Evolutionary conservation across 1,140 invertebrate species (phyloP).

Genomic region (Epicauta chinensis): DNA sequence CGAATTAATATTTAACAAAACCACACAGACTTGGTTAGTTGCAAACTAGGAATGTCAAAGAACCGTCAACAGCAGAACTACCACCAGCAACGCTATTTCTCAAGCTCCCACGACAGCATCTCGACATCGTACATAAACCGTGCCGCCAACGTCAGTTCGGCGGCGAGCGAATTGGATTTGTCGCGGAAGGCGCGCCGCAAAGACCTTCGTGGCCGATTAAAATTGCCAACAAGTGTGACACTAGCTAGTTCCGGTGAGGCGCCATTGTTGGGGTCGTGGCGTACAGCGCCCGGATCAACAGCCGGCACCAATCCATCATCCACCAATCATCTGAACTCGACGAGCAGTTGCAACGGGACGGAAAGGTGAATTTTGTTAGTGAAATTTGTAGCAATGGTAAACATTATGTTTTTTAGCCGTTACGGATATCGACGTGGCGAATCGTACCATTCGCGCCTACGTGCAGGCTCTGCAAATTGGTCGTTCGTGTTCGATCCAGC

Average conservation of each 20-base stretch:
- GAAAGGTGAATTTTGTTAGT: conserved; percentile 49
- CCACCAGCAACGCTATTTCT: conserved; percentile 51
- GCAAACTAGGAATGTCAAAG: conserved; percentile 56
- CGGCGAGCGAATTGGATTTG: conserved; percentile 67
- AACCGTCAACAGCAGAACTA: conserved; percentile 36
- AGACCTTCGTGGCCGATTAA: conserved; percentile 59
- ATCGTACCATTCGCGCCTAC: conserved; percentile 43
- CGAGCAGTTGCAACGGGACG: conserved; percentile 57
- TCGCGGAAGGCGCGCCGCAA: conserved; percentile 58
- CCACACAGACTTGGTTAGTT: conserved; percentile 56
- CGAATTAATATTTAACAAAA: no score
- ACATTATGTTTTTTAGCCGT: conserved; percentile 35
- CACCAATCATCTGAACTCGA: conserved; percentile 57
- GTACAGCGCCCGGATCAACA: conserved; percentile 54
- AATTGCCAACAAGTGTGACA: conserved; percentile 50
- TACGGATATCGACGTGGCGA: conserved; percentile 44
- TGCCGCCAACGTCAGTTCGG: conserved; percentile 53
- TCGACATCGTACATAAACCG: conserved; percentile 62
- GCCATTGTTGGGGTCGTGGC: conserved; percentile 49
- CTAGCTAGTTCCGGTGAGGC: conserved; percentile 53
- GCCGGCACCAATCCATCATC: conserved; percentile 52
- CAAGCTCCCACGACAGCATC: conserved; percentile 66
- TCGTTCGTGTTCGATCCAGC: conserved; percentile 91
- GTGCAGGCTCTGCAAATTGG: conserved; percentile 63
- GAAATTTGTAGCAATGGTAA: no score